Base-by-base conservation (phyloP, 2,797 vertebrate genomes). In the Bovichtus variegatus region DNA sequence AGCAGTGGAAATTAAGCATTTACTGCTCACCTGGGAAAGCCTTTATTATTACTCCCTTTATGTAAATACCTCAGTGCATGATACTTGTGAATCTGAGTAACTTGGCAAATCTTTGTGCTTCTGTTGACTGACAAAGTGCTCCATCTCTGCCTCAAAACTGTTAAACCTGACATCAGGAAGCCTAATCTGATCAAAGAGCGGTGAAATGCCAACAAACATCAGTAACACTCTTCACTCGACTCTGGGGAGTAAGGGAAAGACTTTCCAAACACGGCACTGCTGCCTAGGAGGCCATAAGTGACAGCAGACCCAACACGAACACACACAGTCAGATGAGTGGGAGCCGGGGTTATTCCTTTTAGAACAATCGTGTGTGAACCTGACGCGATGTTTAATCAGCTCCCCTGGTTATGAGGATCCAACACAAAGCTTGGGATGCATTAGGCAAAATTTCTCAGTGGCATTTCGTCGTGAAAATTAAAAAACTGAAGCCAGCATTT, bases 161-260 rank as follows among this genome's bases (percentile, higher is more conserved):
- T 59, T 66, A 40, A 44, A 59, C n/a, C 58, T 51, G 60, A 70
- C 73, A 68, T 36, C 50, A 72, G 64, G 31, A 36, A 60, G 27
- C 23, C 31, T 63, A 2, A 51, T 63, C 34, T 58, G 72, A 84
- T 82, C 70, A 84, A 85, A 81, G 58, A 51, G 59, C 55, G 59
- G 25, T 15, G 36, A 78, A 71, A 80, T 59, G 10, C 58, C 59
- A 64, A 64, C 67, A 74, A 64, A 47, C 70, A 58, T 47, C 66
- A 54, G 25, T n/a, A 58, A 50, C 25, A 29, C 23, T n/a, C 31
- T 3, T 66, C 36, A 21, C 27, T 67, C 2, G 1, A 40, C 57
- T 74, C 51, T 36, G 6, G 21, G 54, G 65, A 62, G 40, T 4
- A 21, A 29, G n/a, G n/a, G 23, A 61, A 60, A 71, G 49, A 47